Percentiles rank a stretch among this genome's conserved stretches.
Conservation (phyloP, 2,113 vertebrate genomes). For the Xiphophorus hellerii region DNA sequence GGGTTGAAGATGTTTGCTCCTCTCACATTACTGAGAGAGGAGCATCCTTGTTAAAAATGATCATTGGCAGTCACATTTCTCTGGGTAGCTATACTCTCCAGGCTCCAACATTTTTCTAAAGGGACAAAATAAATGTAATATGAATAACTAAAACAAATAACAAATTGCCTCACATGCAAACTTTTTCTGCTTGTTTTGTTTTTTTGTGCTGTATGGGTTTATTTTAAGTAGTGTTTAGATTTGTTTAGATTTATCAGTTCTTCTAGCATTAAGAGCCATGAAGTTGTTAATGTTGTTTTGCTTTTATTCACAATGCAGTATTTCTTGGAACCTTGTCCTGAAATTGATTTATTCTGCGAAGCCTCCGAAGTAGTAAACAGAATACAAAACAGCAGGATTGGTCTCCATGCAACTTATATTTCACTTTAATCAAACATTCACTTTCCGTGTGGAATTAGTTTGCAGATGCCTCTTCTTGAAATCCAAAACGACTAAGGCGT, state of each 20-base stretch:
- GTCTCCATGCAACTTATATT: not conserved
- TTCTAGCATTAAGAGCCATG: no score
- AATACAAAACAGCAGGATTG: not conserved
- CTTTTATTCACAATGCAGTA: not conserved
- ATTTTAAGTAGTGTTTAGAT: not conserved
- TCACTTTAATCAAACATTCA: not conserved
- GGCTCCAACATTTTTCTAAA: not conserved
- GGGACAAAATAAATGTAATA: not conserved
- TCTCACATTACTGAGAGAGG: no score
- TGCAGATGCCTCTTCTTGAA: not conserved
- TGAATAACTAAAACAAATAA: no score
- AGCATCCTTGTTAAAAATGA: no score
- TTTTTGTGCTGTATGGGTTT: not conserved
- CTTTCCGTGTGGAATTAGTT: not conserved
- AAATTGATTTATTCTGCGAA: not conserved
- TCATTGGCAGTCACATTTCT: no score
- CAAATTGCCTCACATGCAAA: not conserved
- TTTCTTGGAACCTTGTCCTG: not conserved
- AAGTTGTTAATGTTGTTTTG: not conserved
- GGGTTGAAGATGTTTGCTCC: no score
- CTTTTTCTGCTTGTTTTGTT: slow-evolving; percentile 11
- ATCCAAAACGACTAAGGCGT: not conserved
- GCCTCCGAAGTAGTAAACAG: not conserved
- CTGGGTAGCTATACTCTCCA: no score
- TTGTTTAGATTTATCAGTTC: not conserved